These are phyloP conservation scores for Mesoclemmys tuberculata DNA, from an alignment of 2,113 vertebrate species.

Conservation along the genomic window DNA sequence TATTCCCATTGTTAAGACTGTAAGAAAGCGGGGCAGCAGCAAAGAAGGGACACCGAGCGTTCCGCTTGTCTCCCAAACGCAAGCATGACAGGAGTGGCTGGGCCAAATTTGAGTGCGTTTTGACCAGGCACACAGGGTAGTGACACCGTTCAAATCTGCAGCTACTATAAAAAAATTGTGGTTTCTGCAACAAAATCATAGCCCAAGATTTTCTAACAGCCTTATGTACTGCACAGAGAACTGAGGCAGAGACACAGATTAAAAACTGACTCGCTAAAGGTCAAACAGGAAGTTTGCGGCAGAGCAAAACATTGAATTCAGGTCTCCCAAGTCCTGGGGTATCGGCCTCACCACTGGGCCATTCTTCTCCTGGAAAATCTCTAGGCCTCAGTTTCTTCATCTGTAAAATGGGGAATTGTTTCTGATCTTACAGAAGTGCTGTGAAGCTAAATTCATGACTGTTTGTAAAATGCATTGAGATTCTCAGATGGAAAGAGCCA, in stretches of 20 bases:
- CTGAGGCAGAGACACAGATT: too few relatives aligned
- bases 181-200: background rate
- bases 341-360: background rate
- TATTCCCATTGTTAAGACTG: background rate
- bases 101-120: background rate
- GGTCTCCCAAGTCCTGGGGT: background rate
- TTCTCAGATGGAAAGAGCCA: background rate
- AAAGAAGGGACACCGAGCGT: background rate
- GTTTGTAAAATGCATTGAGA: rapidly evolving
- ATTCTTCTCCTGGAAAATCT: background rate
- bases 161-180: background rate
- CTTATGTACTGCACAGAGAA: background rate
- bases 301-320: background rate
- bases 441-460: background rate
- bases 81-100: background rate
- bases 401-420: background rate
- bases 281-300: background rate
- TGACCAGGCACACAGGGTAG: background rate
- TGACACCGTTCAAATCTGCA: background rate
- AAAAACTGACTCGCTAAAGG: background rate
- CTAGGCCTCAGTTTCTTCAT: background rate
- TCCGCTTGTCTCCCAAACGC: background rate
- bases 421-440: background rate
- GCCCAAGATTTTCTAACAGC: background rate
- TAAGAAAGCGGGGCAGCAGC: background rate